Evolutionary conservation across 2,113 vertebrate genomes (phyloP).

Genomic region (Microcebus lehilahytsara): DNA sequence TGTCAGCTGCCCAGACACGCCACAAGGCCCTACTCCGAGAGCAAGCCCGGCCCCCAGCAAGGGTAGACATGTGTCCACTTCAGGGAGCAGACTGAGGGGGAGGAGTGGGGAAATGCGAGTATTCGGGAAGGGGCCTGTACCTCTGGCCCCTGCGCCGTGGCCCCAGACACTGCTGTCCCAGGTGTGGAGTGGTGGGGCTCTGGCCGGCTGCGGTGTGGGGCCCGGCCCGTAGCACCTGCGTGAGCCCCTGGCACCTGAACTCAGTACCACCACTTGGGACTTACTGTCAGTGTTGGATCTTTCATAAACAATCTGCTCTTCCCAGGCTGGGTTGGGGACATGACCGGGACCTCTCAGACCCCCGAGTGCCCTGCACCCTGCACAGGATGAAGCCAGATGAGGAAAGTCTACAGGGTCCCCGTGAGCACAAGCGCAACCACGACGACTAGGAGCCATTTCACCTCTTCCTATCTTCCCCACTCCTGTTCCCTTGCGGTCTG

Average conservation of each 20-base stretch:
- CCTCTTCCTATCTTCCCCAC: background rate
- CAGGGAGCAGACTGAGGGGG: background rate
- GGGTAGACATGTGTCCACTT: background rate
- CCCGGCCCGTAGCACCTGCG: background rate
- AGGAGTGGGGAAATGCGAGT: background rate
- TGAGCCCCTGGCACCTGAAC: background rate
- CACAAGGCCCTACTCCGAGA: no score
- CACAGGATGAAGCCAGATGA: rapidly evolving
- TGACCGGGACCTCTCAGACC: background rate
- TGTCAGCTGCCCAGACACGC: background rate
- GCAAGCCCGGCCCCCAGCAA: background rate
- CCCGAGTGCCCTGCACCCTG: background rate
- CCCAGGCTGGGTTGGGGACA: background rate
- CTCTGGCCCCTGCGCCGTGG: background rate
- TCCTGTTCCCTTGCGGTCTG: background rate
- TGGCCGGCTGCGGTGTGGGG: background rate
- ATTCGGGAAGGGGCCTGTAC: background rate
- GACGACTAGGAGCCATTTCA: rapidly evolving
- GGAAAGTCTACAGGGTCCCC: background rate
- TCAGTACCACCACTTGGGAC: background rate
- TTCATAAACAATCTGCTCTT: background rate
- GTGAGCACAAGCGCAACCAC: background rate
- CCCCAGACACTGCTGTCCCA: background rate
- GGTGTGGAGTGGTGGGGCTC: rapidly evolving
- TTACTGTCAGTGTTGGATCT: no score